Base-by-base conservation (phyloP, 2,113 vertebrate species). In the Pontoporia blainvillei region DNA sequence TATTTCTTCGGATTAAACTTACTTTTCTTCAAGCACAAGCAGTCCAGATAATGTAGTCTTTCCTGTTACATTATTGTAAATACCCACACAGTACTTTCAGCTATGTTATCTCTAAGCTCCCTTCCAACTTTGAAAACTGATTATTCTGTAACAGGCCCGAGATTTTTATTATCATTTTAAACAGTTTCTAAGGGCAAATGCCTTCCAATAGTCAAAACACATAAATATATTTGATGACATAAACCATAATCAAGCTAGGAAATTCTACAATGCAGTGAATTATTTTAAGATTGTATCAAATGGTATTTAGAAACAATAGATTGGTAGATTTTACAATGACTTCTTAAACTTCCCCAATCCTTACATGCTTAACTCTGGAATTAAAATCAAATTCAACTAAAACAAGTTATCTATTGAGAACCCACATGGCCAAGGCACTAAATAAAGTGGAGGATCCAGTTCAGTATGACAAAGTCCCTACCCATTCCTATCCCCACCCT, bases 151-250 rank as follows among this genome's bases (percentile, higher is more conserved):
- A 75, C 1, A 89, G 29, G 52, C 6, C 67, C 78, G 31, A 31
- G 34, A 62, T 57, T 95, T 94, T 94, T 54, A 85, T 34, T 67
- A 95, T 46, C 17, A 85, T 84, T 86, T 91, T 81, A 39, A 95
- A 69, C 31, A 89, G 52, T 85, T 91, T 95, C 23, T 8, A 57
- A 94, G 72, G 64, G 17, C 36, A 95, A 93, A 87, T 66, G 15
- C 18, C 9, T 54, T 72, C 81, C n/a, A 91, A 76, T 54, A 89
- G 41, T 4, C 27, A 94, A 92, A 86, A 86, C 25, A 86, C 25
- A 82, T 39, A 85, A 86, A 83, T n/a, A 82, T 67, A 85, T 31
- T 66, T 85, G 61, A 29, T 83, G 94, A 85, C 18, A 88, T 34
- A 96, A 93, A 93, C n/a, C 29, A 52, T 49, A 72, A 91, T 62